Evolutionary conservation across 1,140 invertebrate genomes (phyloP), one percentile per base, ranked within the genome.

Genomic region (Trichonephila clavipes): DNA sequence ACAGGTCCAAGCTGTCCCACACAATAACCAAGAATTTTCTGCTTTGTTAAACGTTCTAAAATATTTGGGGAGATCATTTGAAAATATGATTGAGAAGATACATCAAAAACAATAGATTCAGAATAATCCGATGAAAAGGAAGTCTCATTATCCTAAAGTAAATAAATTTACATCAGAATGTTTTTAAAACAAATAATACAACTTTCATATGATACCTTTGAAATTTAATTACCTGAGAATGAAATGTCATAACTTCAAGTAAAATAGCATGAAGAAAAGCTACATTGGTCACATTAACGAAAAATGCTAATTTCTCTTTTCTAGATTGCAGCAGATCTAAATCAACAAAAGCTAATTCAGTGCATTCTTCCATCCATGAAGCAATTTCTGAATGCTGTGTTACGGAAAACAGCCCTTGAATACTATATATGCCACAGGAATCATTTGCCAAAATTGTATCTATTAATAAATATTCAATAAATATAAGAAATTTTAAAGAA

Each of bases 231-330:
- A 90, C 89, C 72, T 81, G 89, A 12, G 58, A 81, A 5, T 82
- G 6, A 59, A 51, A 90, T 19, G 51, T 8, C 8, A 61, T 81
- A 21, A 82, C 61, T 59, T 94, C 82, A 16, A 90, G 61, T 21
- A 94, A 88, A 81, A 94, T 92, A 14, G 89, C 94, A 94, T 88
- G 85, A 14, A 94, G 16, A 66, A 83, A 94, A 21, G 89, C 83
- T 12, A 94, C 58, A 82, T 94, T 94, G n/a, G 88, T 91, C 4
- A 94, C 82, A 91, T 94, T 94, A 59, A 81, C 40, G 88, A 91
- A 94, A 66, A 94, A 94, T 14, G 82, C 88, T 24, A 94, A 51
- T 59, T 94, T 94, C 77, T 94, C 89, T 88, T 94, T 59, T 28
- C 69, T 94, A 28, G 89, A 62, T 7, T 81, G 3, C 34, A 94